Conservation (phyloP, 2,888 invertebrate species). For the Leuctra nigra region DNA sequence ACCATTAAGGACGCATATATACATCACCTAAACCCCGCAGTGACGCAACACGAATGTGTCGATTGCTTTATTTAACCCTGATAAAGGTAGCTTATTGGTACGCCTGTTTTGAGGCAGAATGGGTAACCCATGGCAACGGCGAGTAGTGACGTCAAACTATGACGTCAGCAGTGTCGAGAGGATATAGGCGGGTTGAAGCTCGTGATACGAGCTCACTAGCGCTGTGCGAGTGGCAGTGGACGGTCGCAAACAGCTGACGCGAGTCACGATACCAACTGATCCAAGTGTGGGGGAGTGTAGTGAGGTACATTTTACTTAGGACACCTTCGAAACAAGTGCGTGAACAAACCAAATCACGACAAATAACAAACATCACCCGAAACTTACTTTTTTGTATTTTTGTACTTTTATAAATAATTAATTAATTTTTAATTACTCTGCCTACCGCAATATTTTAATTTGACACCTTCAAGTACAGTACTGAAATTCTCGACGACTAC, state of each 20-base stretch:
- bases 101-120: not conserved
- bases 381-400: slow-evolving; percentile 25
- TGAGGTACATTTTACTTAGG: no score
- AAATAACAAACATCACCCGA: no score
- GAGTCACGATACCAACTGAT: no score
- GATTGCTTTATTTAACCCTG: slow-evolving; percentile 16
- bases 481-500: no score
- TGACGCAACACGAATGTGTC: slow-evolving; percentile 11
- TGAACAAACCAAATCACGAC: no score
- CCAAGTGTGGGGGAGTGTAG: no score
- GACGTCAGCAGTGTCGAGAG: slow-evolving; percentile 11
- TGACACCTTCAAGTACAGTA: no score
- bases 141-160: slow-evolving; percentile 9
- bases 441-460: slow-evolving; percentile 4
- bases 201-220: not conserved
- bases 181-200: slow-evolving; percentile 7
- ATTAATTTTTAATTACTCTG: slow-evolving; percentile 1
- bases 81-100: slow-evolving; percentile 16
- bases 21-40: no score
- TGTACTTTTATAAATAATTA: slow-evolving; percentile 22
- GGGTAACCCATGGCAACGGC: slow-evolving; percentile 8
- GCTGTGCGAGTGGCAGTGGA: not conserved
- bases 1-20: no score
- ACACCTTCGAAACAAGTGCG: no score
- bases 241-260: not conserved